Evolutionary conservation across 2,113 vertebrate genomes (phyloP).

Genomic region (Hipposideros armiger): DNA sequence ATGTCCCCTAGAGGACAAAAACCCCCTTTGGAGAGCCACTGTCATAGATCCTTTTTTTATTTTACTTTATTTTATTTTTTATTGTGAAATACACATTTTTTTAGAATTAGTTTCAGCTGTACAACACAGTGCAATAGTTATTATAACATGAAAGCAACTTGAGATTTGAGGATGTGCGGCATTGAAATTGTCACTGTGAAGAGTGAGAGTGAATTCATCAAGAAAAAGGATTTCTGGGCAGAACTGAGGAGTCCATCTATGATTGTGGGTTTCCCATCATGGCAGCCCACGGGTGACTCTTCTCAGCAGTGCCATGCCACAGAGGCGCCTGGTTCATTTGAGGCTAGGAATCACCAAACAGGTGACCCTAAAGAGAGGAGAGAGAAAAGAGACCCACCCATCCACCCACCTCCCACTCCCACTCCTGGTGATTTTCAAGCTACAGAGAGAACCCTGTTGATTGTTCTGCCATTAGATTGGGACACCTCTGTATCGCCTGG

Average conservation of each 20-base stretch:
- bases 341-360: neutral
- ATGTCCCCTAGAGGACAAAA: neutral
- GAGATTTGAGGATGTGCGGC: neutral
- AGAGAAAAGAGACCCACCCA: neutral
- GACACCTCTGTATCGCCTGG: neutral
- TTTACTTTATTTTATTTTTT: too few species aligned
- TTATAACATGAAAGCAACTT: neutral
- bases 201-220: neutral
- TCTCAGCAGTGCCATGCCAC: accelerated
- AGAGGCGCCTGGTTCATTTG: neutral
- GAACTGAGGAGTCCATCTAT: neutral
- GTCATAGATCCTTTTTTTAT: neutral
- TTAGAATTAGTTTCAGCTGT: too few species aligned
- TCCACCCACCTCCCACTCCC: too few species aligned
- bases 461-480: neutral
- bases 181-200: neutral
- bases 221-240: neutral
- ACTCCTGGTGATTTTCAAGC: neutral
- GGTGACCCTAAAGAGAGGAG: neutral
- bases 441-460: neutral
- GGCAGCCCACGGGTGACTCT: neutral
- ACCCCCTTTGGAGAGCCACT: neutral
- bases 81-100: too few species aligned
- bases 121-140: too few species aligned
- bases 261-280: neutral